Conservation (phyloP, 2,113 vertebrate genomes). For the Pagrus major region DNA sequence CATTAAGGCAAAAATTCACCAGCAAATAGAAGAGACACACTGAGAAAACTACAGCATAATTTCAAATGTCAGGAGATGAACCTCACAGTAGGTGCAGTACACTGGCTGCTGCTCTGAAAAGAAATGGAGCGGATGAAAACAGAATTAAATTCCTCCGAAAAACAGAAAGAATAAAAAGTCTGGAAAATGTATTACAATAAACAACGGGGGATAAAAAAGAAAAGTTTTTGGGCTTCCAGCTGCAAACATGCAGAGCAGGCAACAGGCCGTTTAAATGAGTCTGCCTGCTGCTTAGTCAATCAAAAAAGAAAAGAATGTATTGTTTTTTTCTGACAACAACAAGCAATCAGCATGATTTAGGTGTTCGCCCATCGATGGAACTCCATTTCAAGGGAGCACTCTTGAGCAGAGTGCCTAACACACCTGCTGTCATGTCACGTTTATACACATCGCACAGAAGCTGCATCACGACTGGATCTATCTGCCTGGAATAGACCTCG, state of each 20-base stretch:
- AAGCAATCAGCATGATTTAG: conserved; percentile 37
- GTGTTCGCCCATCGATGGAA: conserved; percentile 44
- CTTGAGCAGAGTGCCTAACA: conserved; percentile 10
- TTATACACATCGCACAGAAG: neutral
- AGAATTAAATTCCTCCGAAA: conserved; percentile 69
- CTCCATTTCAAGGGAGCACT: conserved; percentile 22
- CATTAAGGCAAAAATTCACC: conserved; percentile 46
- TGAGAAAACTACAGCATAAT: conserved; percentile 43
- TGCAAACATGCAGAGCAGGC: conserved; percentile 58
- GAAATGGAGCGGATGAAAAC: conserved; percentile 68
- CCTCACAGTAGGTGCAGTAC: conserved; percentile 56
- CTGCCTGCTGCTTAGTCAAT: conserved; percentile 62
- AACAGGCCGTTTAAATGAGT: conserved; percentile 65
- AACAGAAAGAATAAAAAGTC: conserved; percentile 51
- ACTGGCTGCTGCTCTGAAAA: conserved; percentile 43
- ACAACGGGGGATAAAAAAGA: conserved; percentile 43
- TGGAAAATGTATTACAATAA: conserved; percentile 58
- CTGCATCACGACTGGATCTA: neutral
- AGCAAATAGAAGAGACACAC: conserved; percentile 37
- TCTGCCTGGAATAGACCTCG: neutral
- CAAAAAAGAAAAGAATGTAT: conserved; percentile 33
- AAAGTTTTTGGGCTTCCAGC: conserved; percentile 49
- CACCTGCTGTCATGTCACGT: conserved; percentile 24
- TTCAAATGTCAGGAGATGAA: conserved; percentile 64
- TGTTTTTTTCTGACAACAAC: conserved; percentile 31